These are phyloP conservation scores for Trichonephila inaurata DNA, from an alignment of 1,140 invertebrate species.

Conservation along the genomic window DNA sequence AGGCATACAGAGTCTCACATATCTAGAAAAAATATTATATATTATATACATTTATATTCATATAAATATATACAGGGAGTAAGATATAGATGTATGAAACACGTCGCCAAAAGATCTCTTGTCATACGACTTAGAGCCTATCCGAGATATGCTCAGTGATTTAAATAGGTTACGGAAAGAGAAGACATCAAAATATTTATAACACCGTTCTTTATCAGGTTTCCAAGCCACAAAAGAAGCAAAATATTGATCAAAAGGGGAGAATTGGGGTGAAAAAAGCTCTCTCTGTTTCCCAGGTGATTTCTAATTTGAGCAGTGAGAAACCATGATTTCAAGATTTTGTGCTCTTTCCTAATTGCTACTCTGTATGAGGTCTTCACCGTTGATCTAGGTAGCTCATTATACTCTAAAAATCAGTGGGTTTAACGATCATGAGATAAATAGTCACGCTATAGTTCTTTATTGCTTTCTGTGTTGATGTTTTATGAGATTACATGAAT, in stretches of 20 bases:
- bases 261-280: neutral
- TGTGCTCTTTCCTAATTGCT: slow-evolving; percentile 39
- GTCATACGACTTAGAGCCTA: slow-evolving; percentile 56
- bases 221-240: slow-evolving; percentile 5
- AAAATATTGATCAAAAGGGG: slow-evolving; percentile 54
- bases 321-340: slow-evolving; percentile 10
- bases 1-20: slow-evolving; percentile 43
- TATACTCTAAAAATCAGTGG: neutral
- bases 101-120: slow-evolving; percentile 40
- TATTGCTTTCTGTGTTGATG: neutral
- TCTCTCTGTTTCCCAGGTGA: neutral
- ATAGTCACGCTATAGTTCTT: neutral
- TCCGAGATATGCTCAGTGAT: slow-evolving; percentile 43
- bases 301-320: slow-evolving; percentile 55
- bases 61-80: slow-evolving; percentile 24
- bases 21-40: slow-evolving; percentile 38
- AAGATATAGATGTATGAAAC: slow-evolving; percentile 46
- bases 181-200: slow-evolving; percentile 70
- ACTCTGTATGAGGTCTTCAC: neutral
- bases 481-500: neutral
- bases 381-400: neutral
- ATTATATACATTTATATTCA: slow-evolving; percentile 54
- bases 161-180: slow-evolving; percentile 63
- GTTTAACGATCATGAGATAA: slow-evolving; percentile 21
- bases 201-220: slow-evolving; percentile 62